These are phyloP conservation scores for Otis tarda DNA, from an alignment of 2,113 vertebrate genomes.

Conservation along the genomic window DNA sequence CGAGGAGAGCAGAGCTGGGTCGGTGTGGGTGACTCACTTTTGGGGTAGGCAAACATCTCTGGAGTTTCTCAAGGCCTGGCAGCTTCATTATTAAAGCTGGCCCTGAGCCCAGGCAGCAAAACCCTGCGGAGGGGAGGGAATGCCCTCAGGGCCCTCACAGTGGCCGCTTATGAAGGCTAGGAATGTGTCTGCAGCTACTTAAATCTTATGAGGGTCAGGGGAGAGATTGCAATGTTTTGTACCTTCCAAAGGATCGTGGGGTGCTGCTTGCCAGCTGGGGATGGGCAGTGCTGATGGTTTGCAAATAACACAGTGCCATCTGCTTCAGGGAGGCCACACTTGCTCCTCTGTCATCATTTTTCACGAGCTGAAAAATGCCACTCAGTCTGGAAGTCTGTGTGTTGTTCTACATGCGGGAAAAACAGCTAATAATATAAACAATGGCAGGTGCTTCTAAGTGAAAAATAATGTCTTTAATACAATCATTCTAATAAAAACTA, in stretches of 20 bases:
- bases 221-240: neutral
- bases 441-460: neutral
- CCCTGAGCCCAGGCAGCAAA: neutral
- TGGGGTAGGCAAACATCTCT: neutral
- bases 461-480: neutral
- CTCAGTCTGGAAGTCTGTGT: neutral
- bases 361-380: neutral
- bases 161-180: neutral
- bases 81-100: neutral
- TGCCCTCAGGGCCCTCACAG: neutral
- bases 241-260: neutral
- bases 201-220: neutral
- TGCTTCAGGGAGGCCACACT: neutral
- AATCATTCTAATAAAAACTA: neutral
- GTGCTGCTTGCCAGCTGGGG: accelerated
- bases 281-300: accelerated
- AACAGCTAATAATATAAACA: neutral
- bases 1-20: neutral
- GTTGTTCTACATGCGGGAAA: neutral
- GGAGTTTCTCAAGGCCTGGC: neutral
- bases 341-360: neutral
- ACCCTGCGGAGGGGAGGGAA: neutral
- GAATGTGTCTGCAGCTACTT: neutral
- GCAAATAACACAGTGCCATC: neutral
- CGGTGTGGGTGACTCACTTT: accelerated